phyloP scores from a whole-genome alignment of 2,113 vertebrate genomes.

The Tricholaema leucomelas region DNA sequence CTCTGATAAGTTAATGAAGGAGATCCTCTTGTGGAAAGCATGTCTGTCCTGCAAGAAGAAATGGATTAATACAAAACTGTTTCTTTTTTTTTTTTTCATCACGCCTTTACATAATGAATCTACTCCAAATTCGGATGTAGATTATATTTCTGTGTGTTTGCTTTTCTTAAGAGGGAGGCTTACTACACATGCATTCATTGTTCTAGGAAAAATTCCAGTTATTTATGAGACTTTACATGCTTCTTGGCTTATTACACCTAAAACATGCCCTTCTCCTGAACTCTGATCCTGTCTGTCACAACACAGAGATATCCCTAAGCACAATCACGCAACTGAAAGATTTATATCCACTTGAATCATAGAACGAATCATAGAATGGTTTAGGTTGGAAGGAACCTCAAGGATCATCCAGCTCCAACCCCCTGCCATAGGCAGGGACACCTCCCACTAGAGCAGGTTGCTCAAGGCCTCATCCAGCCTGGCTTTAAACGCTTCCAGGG shows the following conservation, averaged over 20 bases:
- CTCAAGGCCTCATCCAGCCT: no score
- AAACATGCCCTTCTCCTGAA: not conserved
- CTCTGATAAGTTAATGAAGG: not conserved
- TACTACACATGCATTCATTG: rapidly evolving
- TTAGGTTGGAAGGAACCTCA: no score
- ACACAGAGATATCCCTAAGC: not conserved
- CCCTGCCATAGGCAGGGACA: no score
- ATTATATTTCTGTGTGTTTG: not conserved
- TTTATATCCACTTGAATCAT: not conserved
- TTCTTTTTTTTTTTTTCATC: not conserved
- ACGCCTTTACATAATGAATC: not conserved
- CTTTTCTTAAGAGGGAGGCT: not conserved
- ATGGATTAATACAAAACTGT: not conserved
- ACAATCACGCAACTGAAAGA: not conserved
- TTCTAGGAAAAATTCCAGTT: not conserved
- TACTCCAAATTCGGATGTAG: not conserved
- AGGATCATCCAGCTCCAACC: no score
- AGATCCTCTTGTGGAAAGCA: not conserved
- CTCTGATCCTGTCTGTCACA: not conserved
- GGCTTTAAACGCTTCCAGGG: no score
- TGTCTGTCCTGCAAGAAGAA: not conserved
- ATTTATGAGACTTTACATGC: not conserved
- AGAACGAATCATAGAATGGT: no score
- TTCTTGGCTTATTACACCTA: not conserved
- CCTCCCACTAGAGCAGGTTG: no score